A percentile compares a stretch with the other conserved stretches of the same genome.
These are phyloP conservation scores for Loripinus fragilis DNA, from an alignment of 2,888 invertebrate species.

Conservation along the genomic window DNA sequence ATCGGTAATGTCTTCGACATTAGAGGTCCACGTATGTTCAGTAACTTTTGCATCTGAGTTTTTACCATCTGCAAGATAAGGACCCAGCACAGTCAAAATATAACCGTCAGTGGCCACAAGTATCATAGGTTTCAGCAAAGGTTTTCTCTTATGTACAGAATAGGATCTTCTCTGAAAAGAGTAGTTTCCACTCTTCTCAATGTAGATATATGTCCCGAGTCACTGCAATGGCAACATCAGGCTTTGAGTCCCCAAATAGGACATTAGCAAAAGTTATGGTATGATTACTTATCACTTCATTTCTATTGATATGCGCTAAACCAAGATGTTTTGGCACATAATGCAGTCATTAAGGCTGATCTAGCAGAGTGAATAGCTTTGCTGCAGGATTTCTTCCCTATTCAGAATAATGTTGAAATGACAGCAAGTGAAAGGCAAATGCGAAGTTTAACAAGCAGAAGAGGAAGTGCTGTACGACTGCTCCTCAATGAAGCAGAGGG, in stretches of 20 bases:
- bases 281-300: conserved; percentile 43
- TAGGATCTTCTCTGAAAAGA: conserved; percentile 45
- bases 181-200: conserved; percentile 47
- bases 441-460: conserved; percentile 45
- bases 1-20: conserved; percentile 33
- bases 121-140: conserved; percentile 54
- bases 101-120: conserved; percentile 49
- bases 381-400: conserved; percentile 42
- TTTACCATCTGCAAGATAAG: conserved; percentile 46
- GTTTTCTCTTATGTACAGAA: conserved; percentile 47
- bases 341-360: conserved; percentile 30
- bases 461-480: conserved; percentile 36
- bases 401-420: conserved; percentile 45
- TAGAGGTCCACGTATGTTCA: conserved; percentile 47
- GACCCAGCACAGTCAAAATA: conserved; percentile 47
- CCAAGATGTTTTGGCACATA: conserved; percentile 46
- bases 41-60: conserved; percentile 54
- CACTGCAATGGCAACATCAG: conserved; percentile 37
- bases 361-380: conserved; percentile 43
- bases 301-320: conserved; percentile 28
- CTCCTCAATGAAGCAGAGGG: conserved; percentile 32
- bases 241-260: conserved; percentile 28
- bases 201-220: conserved; percentile 54
- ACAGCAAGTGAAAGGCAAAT: conserved; percentile 43
- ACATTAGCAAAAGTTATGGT: conserved; percentile 45